Conservation (phyloP, 2,113 vertebrate genomes). For the Chlamydotis undulata region DNA sequence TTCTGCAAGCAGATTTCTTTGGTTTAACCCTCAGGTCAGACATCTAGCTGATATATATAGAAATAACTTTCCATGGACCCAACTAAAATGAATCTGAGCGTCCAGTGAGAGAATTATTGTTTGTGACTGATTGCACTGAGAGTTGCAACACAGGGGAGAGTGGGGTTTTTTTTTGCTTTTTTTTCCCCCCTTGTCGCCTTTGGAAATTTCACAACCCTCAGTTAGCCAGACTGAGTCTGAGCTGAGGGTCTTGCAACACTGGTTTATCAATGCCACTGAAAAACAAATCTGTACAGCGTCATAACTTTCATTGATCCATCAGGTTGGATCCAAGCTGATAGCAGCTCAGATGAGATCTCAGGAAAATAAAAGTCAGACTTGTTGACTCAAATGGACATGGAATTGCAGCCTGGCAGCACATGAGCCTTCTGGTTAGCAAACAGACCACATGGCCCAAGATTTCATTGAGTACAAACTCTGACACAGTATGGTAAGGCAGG, state of each 20-base stretch:
- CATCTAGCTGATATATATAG: conserved; percentile 44
- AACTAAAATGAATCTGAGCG: conserved; percentile 3
- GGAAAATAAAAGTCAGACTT: not conserved
- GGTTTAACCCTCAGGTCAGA: conserved; percentile 40
- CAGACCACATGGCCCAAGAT: not conserved
- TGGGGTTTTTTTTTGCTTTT: not conserved
- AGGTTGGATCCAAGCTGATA: not conserved
- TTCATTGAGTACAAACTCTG: not conserved
- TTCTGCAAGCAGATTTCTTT: conserved; percentile 2
- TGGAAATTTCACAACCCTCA: conserved; percentile 65
- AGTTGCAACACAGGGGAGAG: conserved; percentile 61
- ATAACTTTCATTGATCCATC: conserved; percentile 35
- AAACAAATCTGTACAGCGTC: conserved; percentile 42
- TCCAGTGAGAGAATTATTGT: conserved; percentile 40
- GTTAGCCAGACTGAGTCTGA: conserved; percentile 31
- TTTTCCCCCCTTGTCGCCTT: not conserved
- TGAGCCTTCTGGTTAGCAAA: not conserved
- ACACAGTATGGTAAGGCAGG: not conserved
- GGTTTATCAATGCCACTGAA: conserved; percentile 46
- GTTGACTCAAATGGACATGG: not conserved
- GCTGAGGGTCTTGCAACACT: conserved; percentile 56
- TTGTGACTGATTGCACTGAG: conserved; percentile 17
- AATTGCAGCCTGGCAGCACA: not conserved
- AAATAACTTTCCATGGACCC: conserved; percentile 15
- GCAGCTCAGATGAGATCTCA: not conserved